Evolutionary conservation across 2,113 vertebrate species (phyloP).

Genomic region (Recurvirostra avosetta): DNA sequence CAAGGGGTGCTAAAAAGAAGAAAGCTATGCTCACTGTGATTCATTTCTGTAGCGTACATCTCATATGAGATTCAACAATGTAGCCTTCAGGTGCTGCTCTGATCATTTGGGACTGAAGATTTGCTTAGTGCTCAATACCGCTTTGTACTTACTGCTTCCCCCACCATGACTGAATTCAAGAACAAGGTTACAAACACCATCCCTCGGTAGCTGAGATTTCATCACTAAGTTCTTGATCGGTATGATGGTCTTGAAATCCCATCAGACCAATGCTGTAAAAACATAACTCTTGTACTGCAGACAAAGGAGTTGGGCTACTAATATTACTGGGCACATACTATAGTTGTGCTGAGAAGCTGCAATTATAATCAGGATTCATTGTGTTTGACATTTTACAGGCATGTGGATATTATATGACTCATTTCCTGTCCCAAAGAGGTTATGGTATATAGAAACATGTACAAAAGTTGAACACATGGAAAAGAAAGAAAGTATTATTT

Average conservation of each 20-base stretch:
- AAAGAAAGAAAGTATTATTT: background rate
- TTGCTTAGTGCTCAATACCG: background rate
- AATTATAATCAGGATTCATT: background rate
- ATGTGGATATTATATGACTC: background rate
- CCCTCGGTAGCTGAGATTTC: background rate
- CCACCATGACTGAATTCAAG: background rate
- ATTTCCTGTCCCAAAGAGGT: background rate
- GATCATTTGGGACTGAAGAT: background rate
- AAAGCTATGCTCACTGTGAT: background rate
- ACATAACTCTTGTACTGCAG: background rate
- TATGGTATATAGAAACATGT: background rate
- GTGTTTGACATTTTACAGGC: background rate
- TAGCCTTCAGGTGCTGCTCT: background rate
- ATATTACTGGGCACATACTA: background rate
- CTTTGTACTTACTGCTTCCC: background rate
- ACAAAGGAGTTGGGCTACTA: background rate
- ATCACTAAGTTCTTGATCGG: background rate
- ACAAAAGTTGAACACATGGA: background rate
- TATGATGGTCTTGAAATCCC: background rate
- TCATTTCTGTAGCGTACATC: background rate
- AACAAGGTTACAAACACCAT: background rate
- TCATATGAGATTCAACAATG: background rate
- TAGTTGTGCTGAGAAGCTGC: background rate
- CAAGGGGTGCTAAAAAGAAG: background rate
- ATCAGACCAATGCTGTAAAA: background rate